Evolutionary conservation across 2,888 invertebrate genomes (phyloP), one percentile per base, ranked within the genome.

Genomic region (Epinotia ramella): DNA sequence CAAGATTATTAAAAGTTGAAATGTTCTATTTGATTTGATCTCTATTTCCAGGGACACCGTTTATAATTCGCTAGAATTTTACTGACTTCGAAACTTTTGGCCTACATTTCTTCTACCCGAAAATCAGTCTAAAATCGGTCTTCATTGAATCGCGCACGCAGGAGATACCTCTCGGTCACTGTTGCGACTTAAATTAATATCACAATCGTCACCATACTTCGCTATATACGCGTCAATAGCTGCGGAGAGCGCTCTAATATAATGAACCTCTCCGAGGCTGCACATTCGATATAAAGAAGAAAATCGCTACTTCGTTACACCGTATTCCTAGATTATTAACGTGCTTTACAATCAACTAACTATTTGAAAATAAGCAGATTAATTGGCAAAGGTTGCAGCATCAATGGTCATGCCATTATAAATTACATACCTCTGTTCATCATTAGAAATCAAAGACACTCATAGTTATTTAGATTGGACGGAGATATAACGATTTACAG

Each of bases 121-220:
- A 93, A 92, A 94, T 94, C 93, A 94, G 94, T 94, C 94, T 91
- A 88, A 87, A 79, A 88, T 89, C 91, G 88, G 87, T 90, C 89
- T 81, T 89, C 87, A 88, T 90, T 89, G 89, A 89, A 88, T 91
- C 84, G 82, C 80, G 86, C 84, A 83, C 84, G 88, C 84, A 88
- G 86, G 86, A 85, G 89, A 87, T 84, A 83, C 79, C 82, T 79
- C 81, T 79, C 82, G 80, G 79, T 80, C 82, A 81, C 81, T 84
- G 82, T 84, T 85, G 86, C 85, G 85, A 87, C 91, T 89, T 92
- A 92, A 88, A 89, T 88, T 94, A 91, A 92, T 94, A 94, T 95
- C 94, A 94, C 94, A 95, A 90, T 90, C 90, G 83, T 85, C 88
- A 86, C 85, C 84, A 83, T 81, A 82, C 81, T 84, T 84, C 80